Evolutionary conservation across 2,113 vertebrate genomes (phyloP), one percentile per base, ranked within the genome.

Genomic region (Carettochelys insculpta): DNA sequence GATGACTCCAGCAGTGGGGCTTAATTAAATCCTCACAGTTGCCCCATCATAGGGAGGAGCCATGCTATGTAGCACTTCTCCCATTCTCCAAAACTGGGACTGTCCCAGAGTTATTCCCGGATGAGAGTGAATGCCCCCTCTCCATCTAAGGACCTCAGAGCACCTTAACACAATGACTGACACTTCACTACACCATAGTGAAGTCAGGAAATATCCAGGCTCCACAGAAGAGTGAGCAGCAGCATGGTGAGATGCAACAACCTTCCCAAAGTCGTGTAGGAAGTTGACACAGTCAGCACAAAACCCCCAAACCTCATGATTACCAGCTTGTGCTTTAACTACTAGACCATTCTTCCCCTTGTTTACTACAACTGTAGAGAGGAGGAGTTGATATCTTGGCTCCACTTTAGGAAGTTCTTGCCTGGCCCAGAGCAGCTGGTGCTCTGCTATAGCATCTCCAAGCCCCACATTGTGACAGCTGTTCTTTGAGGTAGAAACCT

Each of bases 21-120:
- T 50, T 95, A 84, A 92, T 96, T 95, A 82, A 92, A 92, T 91
- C 91, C 91, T 92, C 86, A 80, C 82, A 88, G 91, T 88, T 93
- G n/a, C 48, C 48, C 48, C 48, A 50, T 50, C 48, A 50, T 12
- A 50, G 14, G 48, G 48, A 50, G n/a, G 61, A 27, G 48, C 50
- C 31, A 7, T 54, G 2, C 71, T 71, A 4, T 29, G 0, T 41
- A 17, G 4, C 80, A 5, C 50, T 56, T 71, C 88, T 11, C 19
- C 11, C 76, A 24, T 77, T 93, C 50, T 19, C 41, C 65, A 56
- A 3, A 93, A 56, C 29, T 76, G 34, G 14, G 41, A 47, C 11
- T 83, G 48, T 54, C 86, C 79, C 12, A 52, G 65, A 78, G 10
- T 86, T 86, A 38, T 68, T 90, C 75, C 50, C 50, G 80, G 29